Conservation (phyloP, 2,888 invertebrate species). For the Ellobium chinense region DNA sequence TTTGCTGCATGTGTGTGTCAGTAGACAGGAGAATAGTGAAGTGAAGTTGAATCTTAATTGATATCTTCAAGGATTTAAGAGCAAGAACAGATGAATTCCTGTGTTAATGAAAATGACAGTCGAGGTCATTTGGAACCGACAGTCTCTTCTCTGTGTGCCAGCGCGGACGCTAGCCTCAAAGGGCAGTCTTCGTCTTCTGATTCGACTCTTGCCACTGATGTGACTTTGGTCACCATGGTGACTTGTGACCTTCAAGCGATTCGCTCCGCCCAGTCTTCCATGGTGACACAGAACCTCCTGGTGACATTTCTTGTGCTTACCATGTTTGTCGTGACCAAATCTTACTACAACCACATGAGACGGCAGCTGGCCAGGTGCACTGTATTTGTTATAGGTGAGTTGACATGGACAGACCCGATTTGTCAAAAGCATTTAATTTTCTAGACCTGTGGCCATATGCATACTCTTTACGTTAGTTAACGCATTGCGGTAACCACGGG, state of each 20-base stretch:
- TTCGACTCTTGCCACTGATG: neutral
- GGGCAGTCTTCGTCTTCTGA: neutral
- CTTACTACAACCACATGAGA: conserved; percentile 57
- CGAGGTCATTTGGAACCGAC: neutral
- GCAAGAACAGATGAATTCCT: conserved; percentile 9
- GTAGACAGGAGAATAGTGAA: too few relatives aligned
- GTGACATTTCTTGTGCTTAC: conserved; percentile 58
- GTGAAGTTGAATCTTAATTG: too few relatives aligned
- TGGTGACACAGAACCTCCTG: conserved; percentile 52
- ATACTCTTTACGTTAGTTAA: neutral
- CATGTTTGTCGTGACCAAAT: conserved; percentile 60
- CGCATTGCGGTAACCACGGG: too few relatives aligned
- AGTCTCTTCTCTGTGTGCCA: neutral
- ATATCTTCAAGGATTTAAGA: too few relatives aligned
- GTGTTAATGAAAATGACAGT: neutral
- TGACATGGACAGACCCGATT: too few relatives aligned
- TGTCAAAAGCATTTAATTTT: neutral
- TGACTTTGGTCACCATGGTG: conserved; percentile 33
- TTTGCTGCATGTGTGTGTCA: too few relatives aligned
- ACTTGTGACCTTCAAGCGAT: conserved; percentile 46
- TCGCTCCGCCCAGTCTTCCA: conserved; percentile 43
- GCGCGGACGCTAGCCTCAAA: neutral
- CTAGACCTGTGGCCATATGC: neutral
- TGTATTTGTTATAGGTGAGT: conserved; percentile 35
- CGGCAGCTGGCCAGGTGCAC: conserved; percentile 52